Conservation (phyloP, 2,113 vertebrate genomes). For the Rhea pennata region DNA sequence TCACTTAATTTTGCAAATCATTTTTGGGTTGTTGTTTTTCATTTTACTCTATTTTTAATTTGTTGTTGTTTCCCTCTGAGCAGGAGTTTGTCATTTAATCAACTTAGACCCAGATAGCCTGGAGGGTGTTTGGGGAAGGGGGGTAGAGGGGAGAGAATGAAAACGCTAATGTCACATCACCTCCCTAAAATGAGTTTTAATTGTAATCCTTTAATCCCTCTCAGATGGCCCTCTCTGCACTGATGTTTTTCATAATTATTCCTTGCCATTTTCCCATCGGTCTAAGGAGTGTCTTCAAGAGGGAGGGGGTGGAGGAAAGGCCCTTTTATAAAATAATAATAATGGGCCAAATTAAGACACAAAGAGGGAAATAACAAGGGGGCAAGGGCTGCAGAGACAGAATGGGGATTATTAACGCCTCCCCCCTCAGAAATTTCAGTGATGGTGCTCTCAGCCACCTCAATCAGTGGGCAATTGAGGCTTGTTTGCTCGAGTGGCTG, state of each 20-base stretch:
- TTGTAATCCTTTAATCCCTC: slow-evolving; percentile 85
- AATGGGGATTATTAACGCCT: slow-evolving; percentile 53
- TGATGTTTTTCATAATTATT: slow-evolving; percentile 80
- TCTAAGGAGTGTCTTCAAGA: slow-evolving; percentile 74
- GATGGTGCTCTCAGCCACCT: slow-evolving; percentile 68
- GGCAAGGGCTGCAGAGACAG: slow-evolving; percentile 44
- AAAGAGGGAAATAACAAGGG: slow-evolving; percentile 65
- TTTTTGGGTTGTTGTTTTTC: slow-evolving; percentile 19
- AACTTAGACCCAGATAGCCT: slow-evolving; percentile 64
- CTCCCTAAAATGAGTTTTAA: slow-evolving; percentile 75
- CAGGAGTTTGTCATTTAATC: slow-evolving; percentile 60
- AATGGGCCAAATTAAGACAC: slow-evolving; percentile 70
- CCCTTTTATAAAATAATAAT: slow-evolving; percentile 69
- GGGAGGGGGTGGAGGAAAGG: slow-evolving; percentile 60
- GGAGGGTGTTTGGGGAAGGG: slow-evolving; percentile 52
- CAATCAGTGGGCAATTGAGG: slow-evolving; percentile 71
- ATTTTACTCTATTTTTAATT: slow-evolving; percentile 38
- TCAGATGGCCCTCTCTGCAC: slow-evolving; percentile 79
- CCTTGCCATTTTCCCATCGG: slow-evolving; percentile 78
- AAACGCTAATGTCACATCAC: slow-evolving; percentile 65
- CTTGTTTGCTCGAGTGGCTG: slow-evolving; percentile 62
- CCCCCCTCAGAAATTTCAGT: slow-evolving; percentile 41
- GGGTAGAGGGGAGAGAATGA: neutral
- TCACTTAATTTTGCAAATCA: slow-evolving; percentile 43
- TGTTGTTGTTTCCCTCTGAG: slow-evolving; percentile 47